Evolutionary conservation across 1,140 invertebrate species (phyloP).

Genomic region (Dryas iulia): DNA sequence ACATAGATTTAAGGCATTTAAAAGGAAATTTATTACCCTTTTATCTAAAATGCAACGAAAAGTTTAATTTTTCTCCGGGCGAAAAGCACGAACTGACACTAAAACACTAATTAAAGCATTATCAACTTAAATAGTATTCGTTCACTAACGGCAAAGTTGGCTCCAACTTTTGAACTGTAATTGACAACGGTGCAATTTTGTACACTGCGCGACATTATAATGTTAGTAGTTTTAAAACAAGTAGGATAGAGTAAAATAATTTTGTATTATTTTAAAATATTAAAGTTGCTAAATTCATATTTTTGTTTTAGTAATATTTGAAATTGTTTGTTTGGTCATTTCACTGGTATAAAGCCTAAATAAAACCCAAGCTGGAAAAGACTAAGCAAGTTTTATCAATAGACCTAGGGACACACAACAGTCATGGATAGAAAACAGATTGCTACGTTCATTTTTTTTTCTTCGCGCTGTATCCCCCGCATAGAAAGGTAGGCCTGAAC

Average conservation of each 20-base stretch:
- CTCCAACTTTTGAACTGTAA: slow-evolving; percentile 6
- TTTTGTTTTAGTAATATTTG: no score
- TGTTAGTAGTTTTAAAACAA: neutral
- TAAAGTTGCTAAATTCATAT: neutral
- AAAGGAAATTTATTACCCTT: neutral
- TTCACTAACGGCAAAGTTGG: slow-evolving; percentile 9
- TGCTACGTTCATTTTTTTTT: no score
- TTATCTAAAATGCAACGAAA: slow-evolving; percentile 1
- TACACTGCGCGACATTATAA: neutral
- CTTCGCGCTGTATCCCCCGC: no score
- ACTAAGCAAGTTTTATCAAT: no score
- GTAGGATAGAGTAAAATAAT: neutral
- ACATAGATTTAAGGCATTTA: neutral
- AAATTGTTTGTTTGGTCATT: no score
- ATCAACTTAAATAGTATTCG: slow-evolving; percentile 8
- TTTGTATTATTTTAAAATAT: neutral
- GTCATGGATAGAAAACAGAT: no score
- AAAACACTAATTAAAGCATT: slow-evolving; percentile 10
- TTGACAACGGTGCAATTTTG: slow-evolving; percentile 7
- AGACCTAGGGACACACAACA: no score
- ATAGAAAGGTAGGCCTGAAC: no score
- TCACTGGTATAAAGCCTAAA: no score
- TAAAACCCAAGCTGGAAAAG: no score
- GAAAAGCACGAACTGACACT: slow-evolving; percentile 5
- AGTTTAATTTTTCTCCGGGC: neutral